These are phyloP conservation scores for Lontra canadensis DNA, from an alignment of 2,113 vertebrate species.

Conservation along the genomic window DNA sequence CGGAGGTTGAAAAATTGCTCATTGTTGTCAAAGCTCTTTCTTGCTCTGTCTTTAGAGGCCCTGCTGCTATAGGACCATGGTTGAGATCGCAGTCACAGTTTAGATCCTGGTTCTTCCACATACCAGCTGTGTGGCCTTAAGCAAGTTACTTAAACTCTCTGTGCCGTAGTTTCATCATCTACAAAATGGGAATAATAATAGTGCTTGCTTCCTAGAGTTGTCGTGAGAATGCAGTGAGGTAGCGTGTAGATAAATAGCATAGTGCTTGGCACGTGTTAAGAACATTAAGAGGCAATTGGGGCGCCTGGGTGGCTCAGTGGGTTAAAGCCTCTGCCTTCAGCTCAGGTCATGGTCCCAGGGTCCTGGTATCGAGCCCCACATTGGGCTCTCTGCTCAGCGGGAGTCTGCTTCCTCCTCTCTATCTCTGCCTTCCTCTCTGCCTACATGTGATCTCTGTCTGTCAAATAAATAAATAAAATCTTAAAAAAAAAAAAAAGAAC, in stretches of 20 bases:
- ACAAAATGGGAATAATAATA: neutral
- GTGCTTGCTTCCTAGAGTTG: neutral
- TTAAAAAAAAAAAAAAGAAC: no score
- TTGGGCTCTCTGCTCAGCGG: no score
- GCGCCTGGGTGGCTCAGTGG: no score
- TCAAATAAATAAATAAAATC: no score
- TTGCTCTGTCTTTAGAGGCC: conserved; percentile 20
- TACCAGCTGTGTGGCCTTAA: neutral
- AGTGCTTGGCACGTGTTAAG: neutral
- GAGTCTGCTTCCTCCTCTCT: no score
- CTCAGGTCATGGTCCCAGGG: no score
- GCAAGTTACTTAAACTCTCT: neutral
- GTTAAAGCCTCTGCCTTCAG: no score
- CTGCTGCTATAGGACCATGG: neutral
- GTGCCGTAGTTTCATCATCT: neutral
- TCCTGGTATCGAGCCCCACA: no score
- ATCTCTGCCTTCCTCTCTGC: no score
- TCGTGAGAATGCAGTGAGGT: neutral
- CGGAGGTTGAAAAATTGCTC: neutral
- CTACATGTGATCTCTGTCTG: no score
- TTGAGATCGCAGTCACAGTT: neutral
- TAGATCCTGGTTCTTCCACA: neutral
- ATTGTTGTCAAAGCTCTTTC: neutral
- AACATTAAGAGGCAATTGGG: no score
- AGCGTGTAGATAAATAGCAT: neutral